Base-by-base conservation (phyloP, 2,113 vertebrate genomes). In the Cyanoderma ruficeps region DNA sequence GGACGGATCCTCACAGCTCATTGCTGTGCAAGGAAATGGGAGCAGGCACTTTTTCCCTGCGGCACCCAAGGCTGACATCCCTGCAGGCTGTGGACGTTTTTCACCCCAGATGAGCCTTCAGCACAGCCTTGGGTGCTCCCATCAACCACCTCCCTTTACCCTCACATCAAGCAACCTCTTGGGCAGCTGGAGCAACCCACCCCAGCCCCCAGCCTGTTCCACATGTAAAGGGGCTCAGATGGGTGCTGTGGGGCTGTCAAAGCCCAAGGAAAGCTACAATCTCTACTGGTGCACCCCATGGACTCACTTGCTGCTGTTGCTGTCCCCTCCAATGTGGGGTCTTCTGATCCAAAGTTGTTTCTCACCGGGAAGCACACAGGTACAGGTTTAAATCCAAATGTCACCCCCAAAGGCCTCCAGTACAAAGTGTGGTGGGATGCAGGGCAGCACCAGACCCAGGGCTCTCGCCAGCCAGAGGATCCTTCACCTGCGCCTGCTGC, bases 11-110 rank as follows among this genome's bases (percentile, higher is more conserved):
- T 74, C 46, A 22, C 2, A 1, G 47, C 11, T 75, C 61, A 82
- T 53, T 0, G 0, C 39, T 59, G 41, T 50, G 39, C 1, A 0
- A 84, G 60, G 65, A 84, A 82, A 92, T 6, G 12, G 70, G 14
- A 87, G 56, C 2, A 7, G 61, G 35, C 0, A 0, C 27, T 69
- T 87, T 18, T 13, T 22, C 35, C 21, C 37, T 0, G 0, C 0
- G 0, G 23, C 15, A 47, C 8, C 8, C 77, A 39, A 6, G 1
- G 27, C 23, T 5, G 3, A 68, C 42, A 13, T 37, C 49, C 39
- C 16, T 27, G 21, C 30, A 46, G 44, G 30, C 53, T 3, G 1
- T 0, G 0, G 24, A 25, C 16, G 18, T 13, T 22, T 64, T 77
- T 50, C 42, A 42, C 7, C 16, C 41, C 28, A 41, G 15, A 80